Conservation (phyloP, 1,140 invertebrate species). For the Carposina sasakii region DNA sequence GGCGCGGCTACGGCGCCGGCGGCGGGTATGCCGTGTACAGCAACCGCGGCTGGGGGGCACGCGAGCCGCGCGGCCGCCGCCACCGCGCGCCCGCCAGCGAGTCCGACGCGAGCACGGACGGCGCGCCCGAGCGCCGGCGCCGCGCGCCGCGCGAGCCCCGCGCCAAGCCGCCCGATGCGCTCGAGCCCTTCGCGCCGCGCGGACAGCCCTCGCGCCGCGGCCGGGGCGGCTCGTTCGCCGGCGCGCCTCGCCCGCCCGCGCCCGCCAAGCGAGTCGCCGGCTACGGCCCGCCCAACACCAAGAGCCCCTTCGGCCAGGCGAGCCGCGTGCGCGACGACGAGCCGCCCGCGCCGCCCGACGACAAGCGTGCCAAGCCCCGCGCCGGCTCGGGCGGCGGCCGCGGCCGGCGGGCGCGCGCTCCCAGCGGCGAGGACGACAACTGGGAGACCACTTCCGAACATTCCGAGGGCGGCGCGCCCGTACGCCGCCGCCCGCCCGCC, state of each 20-base stretch:
- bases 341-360: conserved; percentile 55
- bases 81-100: conserved; percentile 61
- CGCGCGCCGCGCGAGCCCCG: conserved; percentile 54
- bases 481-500: conserved; percentile 38
- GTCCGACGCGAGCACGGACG: conserved; percentile 61
- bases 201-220: conserved; percentile 88
- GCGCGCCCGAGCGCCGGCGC: conserved; percentile 51
- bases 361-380: conserved; percentile 77
- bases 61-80: conserved; percentile 57
- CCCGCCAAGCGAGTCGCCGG: conserved; percentile 77
- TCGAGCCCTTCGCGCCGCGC: conserved; percentile 81
- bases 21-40: conserved; percentile 60
- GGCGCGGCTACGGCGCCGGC: conserved; percentile 50
- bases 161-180: conserved; percentile 41
- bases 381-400: conserved; percentile 79
- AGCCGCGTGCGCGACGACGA: conserved; percentile 69
- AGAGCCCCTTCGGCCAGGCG: conserved; percentile 80
- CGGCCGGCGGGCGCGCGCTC: conserved; percentile 73
- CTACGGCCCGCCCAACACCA: conserved; percentile 83
- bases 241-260: conserved; percentile 62
- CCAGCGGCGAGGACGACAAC: conserved; percentile 75
- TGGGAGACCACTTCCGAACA: conserved; percentile 82
- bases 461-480: conserved; percentile 74
- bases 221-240: conserved; percentile 78
- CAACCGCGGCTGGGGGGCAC: conserved; percentile 57